Conservation (phyloP, 2,797 vertebrate genomes). For the Crenichthys baileyi region DNA sequence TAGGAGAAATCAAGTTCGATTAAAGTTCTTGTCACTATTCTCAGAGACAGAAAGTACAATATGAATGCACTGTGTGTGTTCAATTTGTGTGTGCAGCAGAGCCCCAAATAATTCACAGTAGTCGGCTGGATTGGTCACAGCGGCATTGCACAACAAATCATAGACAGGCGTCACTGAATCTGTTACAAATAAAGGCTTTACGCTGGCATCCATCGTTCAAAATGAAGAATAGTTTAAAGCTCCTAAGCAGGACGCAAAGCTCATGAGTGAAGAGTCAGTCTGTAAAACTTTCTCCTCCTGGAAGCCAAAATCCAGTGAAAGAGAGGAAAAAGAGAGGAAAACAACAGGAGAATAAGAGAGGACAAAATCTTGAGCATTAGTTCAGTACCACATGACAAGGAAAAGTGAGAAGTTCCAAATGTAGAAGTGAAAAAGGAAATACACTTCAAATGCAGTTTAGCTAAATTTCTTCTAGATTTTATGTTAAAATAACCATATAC, state of each 20-base stretch:
- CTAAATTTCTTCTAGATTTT: too few species aligned
- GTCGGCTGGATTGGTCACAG: neutral
- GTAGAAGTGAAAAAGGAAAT: neutral
- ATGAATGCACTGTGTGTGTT: neutral
- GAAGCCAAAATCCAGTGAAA: neutral
- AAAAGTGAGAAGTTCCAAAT: neutral
- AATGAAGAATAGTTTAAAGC: neutral
- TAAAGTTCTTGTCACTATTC: neutral
- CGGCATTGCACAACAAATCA: neutral
- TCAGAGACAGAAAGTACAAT: neutral
- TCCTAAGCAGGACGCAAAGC: neutral
- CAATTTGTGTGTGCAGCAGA: neutral
- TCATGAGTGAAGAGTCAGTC: neutral
- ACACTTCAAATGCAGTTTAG: neutral
- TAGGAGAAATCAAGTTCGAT: neutral
- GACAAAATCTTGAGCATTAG: neutral
- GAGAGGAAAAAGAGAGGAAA: too few species aligned
- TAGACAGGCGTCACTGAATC: neutral
- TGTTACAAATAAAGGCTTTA: slow-evolving; percentile 8
- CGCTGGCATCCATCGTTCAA: neutral
- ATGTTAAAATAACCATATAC: neutral
- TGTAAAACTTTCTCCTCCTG: neutral
- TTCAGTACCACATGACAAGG: neutral
- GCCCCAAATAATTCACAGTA: neutral
- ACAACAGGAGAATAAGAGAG: neutral